Evolutionary conservation across 2,113 vertebrate genomes (phyloP), one percentile per base, ranked within the genome.

Genomic region (Paraplagusia blochii): DNA sequence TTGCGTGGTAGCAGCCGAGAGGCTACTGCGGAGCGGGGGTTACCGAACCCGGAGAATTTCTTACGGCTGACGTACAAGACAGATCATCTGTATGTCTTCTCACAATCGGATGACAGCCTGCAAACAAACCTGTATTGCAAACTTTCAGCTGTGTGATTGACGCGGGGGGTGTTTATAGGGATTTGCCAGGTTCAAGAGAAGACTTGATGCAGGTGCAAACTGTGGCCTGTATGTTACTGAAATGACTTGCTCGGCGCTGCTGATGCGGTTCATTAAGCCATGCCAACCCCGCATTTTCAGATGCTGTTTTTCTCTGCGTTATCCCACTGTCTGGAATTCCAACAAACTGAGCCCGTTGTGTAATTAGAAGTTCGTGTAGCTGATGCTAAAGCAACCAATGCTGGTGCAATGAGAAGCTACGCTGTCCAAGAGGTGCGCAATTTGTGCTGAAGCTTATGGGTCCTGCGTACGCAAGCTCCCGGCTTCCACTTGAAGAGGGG

Each of bases 381-480:
- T 29, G 22, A 29, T 29, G 79, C 81, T 63, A 78, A 77, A 69
- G 72, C 75, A 78, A 81, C 85, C 81, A 8, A 67, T 58, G 79
- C 77, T 75, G 85, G 81, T 76, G 80, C 70, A 80, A 77, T 78
- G 84, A 83, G 49, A 72, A 52, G 63, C 82, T 76, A 69, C 84
- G 76, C 69, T 64, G 66, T 56, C 77, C 77, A 62, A 76, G 75
- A 67, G 74, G 79, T 85, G 80, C 84, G 80, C 83, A 79, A 62
- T 85, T 83, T 63, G 69, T 79, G 78, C 69, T 85, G 76, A 90
- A 83, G 81, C 86, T 77, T 87, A 85, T 90, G 89, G 86, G 87
- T 89, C 82, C 87, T 89, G 87, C 83, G 85, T 82, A 86, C 85
- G 85, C 83, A 19, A 87, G 81, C 77, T 85, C 74, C 84, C 81